phyloP scores from a whole-genome alignment of 1,140 invertebrate genomes.

The Listronotus bonariensis region DNA sequence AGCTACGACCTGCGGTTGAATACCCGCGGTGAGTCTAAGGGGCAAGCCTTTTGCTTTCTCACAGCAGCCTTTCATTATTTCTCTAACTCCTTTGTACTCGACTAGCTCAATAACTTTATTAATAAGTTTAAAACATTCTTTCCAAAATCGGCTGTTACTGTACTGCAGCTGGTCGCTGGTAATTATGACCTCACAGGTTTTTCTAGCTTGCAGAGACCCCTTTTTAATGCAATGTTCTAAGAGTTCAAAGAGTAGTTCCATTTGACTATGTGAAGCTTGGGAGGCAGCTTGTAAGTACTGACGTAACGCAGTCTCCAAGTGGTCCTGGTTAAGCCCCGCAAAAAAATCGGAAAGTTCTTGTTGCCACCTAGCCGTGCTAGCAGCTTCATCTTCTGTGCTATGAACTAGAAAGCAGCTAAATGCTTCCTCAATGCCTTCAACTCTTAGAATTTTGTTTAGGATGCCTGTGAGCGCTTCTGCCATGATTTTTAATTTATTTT shows the following conservation, averaged over 20 bases:
- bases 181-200: conserved; percentile 84
- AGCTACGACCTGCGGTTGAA: conserved; percentile 79
- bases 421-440: conserved; percentile 83
- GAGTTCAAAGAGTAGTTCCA: conserved; percentile 73
- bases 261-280: conserved; percentile 69
- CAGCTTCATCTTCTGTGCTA: conserved; percentile 67
- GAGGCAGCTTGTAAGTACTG: conserved; percentile 73
- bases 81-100: conserved; percentile 92
- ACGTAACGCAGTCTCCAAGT: conserved; percentile 71
- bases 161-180: conserved; percentile 78
- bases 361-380: conserved; percentile 68
- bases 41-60: conserved; percentile 86
- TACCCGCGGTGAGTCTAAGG: conserved; percentile 72
- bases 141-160: conserved; percentile 83
- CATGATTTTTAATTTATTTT: conserved; percentile 21
- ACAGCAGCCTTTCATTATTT: conserved; percentile 88
- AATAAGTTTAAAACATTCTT: conserved; percentile 84
- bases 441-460: conserved; percentile 73
- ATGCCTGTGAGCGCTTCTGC: conserved; percentile 59
- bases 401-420: conserved; percentile 85
- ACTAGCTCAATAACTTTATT: conserved; percentile 85
- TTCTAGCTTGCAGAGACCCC: conserved; percentile 68
- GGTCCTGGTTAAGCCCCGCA: conserved; percentile 64
- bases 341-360: conserved; percentile 64
- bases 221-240: conserved; percentile 74